These are phyloP conservation scores for Macrocentrus cingulum DNA, from an alignment of 1,140 invertebrate genomes.

Conservation along the genomic window DNA sequence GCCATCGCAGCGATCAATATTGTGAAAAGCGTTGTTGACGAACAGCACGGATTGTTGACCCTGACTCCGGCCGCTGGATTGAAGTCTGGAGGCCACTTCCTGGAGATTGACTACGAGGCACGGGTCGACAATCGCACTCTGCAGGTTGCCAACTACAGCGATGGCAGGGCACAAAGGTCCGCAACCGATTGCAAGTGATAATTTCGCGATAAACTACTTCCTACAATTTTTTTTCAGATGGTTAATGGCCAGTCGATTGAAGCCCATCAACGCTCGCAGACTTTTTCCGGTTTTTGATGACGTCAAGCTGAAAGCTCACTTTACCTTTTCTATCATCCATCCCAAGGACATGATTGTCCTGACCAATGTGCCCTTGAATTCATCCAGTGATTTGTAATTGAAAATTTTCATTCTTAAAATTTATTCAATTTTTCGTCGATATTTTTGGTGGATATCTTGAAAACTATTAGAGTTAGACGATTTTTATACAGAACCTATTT, in stretches of 20 bases:
- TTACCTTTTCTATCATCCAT: conserved; percentile 51
- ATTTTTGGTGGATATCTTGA: background rate
- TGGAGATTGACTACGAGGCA: conserved; percentile 43
- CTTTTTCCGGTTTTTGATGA: conserved; percentile 77
- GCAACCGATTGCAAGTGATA: conserved; percentile 14
- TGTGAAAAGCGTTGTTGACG: conserved; percentile 34
- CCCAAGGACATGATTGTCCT: conserved; percentile 41
- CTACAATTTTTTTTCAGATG: conserved; percentile 48
- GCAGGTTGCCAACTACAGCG: conserved; percentile 30
- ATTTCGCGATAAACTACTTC: conserved; percentile 2
- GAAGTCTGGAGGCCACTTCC: conserved; percentile 33
- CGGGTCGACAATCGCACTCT: conserved; percentile 30
- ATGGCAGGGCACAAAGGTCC: conserved; percentile 29
- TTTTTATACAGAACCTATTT: background rate
- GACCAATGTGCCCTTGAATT: conserved; percentile 49
- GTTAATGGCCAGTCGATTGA: conserved; percentile 65
- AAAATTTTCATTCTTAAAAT: too few species aligned
- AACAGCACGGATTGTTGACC: conserved; percentile 31
- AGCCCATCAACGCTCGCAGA: conserved; percentile 63
- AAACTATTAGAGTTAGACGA: background rate
- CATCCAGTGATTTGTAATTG: conserved; percentile 37
- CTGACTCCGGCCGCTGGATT: conserved; percentile 32
- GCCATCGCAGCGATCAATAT: conserved; percentile 30
- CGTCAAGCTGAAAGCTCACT: conserved; percentile 63
- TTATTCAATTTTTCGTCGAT: background rate